phyloP scores from a whole-genome alignment of 2,888 invertebrate genomes.

The Coenonympha glycerion region DNA sequence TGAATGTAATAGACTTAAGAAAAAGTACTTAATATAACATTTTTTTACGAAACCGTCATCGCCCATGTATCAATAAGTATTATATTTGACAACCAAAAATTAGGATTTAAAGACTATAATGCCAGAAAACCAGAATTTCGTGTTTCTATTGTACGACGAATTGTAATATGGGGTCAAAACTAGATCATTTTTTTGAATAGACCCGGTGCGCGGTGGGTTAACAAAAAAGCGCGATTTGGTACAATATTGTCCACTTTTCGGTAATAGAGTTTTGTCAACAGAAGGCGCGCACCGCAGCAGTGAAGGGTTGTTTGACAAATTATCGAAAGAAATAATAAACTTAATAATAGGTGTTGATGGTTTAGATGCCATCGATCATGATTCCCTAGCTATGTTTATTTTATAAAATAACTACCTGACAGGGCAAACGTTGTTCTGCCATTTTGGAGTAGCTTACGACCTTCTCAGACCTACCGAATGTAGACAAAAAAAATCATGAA shows the following conservation, averaged over 20 bases:
- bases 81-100: conserved; percentile 16
- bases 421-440: too few relatives aligned
- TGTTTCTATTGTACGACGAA: conserved; percentile 58
- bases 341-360: conserved; percentile 53
- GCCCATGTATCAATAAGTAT: conserved; percentile 10
- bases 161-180: conserved; percentile 64
- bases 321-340: conserved; percentile 49
- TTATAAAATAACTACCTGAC: neutral
- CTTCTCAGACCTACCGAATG: too few relatives aligned
- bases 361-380: conserved; percentile 44
- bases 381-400: conserved; percentile 20
- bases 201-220: conserved; percentile 50
- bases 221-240: conserved; percentile 61
- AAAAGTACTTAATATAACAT: neutral
- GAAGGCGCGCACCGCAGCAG: conserved; percentile 51
- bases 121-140: conserved; percentile 55
- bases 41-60: conserved; percentile 4
- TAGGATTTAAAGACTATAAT: conserved; percentile 20
- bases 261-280: conserved; percentile 76
- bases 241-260: conserved; percentile 73
- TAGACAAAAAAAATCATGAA: too few relatives aligned
- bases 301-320: conserved; percentile 71
- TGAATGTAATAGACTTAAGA: too few relatives aligned
- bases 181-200: conserved; percentile 58
- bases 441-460: too few relatives aligned